Percentiles rank a stretch among this genome's conserved stretches.
Conservation (phyloP, 2,888 invertebrate species). For the Drosophila neoperkinsi region DNA sequence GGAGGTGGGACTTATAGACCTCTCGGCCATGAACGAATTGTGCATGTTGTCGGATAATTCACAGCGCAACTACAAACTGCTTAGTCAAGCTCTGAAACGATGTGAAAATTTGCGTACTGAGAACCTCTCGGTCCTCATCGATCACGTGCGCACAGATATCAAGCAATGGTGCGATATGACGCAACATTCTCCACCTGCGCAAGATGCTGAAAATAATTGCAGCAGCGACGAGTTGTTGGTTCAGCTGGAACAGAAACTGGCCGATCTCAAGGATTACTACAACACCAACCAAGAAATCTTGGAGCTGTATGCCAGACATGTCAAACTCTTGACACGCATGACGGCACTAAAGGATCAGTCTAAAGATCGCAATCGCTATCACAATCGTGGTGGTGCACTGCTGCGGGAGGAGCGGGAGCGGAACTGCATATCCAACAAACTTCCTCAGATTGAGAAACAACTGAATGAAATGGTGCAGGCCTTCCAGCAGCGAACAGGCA, state of each 20-base stretch:
- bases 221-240: constrained; percentile 92
- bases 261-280: constrained; percentile 88
- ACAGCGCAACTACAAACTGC: constrained; percentile 74
- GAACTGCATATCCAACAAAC: constrained; percentile 89
- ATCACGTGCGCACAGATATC: constrained; percentile 89
- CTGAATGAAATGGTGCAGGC: constrained; percentile 86
- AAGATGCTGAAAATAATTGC: constrained; percentile 86
- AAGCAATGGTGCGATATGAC: constrained; percentile 91
- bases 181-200: constrained; percentile 87
- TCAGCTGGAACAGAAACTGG: constrained; percentile 91
- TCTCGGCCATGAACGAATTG: constrained; percentile 8
- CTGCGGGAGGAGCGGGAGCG: constrained; percentile 94
- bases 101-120: constrained; percentile 91
- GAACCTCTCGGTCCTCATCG: constrained; percentile 88
- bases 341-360: constrained; percentile 90
- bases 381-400: constrained; percentile 94
- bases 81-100: constrained; percentile 89
- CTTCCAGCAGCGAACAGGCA: constrained; percentile 86
- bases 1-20: constrained; percentile 85
- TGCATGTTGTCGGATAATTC: constrained; percentile 65
- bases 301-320: constrained; percentile 88
- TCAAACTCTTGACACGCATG: constrained; percentile 90
- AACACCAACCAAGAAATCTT: constrained; percentile 88
- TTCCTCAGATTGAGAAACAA: constrained; percentile 90
- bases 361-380: constrained; percentile 91